phyloP scores from a whole-genome alignment of 2,797 vertebrate genomes.

The Acanthurus leucopareius region DNA sequence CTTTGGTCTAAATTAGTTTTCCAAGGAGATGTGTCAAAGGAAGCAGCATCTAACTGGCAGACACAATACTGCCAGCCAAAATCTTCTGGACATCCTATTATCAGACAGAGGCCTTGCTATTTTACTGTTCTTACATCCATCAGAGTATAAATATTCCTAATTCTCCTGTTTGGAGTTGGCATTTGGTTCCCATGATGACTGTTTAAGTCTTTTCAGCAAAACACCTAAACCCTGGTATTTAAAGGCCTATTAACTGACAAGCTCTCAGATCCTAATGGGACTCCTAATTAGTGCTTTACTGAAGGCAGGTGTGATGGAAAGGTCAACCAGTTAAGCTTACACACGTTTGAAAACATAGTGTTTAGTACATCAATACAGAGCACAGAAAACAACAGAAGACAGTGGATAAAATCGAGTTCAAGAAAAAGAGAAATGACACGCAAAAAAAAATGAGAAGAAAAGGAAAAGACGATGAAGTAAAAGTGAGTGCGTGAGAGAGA shows the following conservation, averaged over 20 bases:
- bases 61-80: not conserved
- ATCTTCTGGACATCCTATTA: not conserved
- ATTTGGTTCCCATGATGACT: constrained; percentile 8
- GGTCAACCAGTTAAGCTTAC: constrained; percentile 52
- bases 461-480: constrained; percentile 14
- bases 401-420: not conserved
- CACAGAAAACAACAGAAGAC: not conserved
- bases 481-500: not conserved
- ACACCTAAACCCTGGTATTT: constrained; percentile 44
- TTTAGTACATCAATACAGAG: not conserved
- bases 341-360: not conserved
- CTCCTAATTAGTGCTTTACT: constrained; percentile 62
- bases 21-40: not conserved
- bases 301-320: constrained; percentile 57
- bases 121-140: not conserved
- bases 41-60: not conserved
- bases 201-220: constrained; percentile 24
- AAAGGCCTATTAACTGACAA: constrained; percentile 48
- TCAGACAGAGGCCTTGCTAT: no score
- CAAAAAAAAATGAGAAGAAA: not conserved
- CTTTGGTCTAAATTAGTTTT: not conserved
- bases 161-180: not conserved
- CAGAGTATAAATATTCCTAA: not conserved
- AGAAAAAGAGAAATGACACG: not conserved
- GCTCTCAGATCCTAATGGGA: constrained; percentile 44